Evolutionary conservation across 2,888 invertebrate genomes (phyloP), one percentile per base, ranked within the genome.

Genomic region (Agriopis leucophaearia): DNA sequence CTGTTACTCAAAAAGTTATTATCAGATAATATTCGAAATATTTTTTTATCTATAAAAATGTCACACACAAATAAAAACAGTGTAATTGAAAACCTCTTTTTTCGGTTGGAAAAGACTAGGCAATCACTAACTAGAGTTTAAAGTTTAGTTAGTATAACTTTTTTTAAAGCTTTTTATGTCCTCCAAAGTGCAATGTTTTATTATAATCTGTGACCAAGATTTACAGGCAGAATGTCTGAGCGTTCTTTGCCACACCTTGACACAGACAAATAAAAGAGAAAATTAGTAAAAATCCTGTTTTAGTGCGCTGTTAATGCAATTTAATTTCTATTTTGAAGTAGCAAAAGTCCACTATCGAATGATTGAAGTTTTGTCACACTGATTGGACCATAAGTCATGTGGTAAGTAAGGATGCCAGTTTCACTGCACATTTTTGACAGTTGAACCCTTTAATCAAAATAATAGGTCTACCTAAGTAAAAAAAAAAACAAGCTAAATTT

Each of bases 261-360:
- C 55, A 44, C 15, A 40, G 48, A 62, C 54, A 51, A 54, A 65
- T 48, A 56, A 61, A 67, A 70, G 70, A 68, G 70, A 71, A 71
- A 71, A 58, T 58, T 50, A 40, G 42, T 60, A 57, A 27, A 62
- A 61, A 55, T 55, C 55, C 18, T 55, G 55, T 55, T 55, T 55
- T 18, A 16, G 3, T 16, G 13, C 27, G 40, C 42, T 18, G 55
- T 40, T 8, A 12, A 12, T 8, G 40, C 7, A 55, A 10, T 42
- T 40, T 40, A 18, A 40, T 10, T 40, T 40, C 8, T 54, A 54
- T 54, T 18, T 16, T n/a, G 6, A 12, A 12, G 4, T 3, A 8
- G 2, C 18, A 8, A 42, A 55, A 55, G 55, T 18, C 7, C 13
- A 52, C 10, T 10, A n/a, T 38, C 15, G 52, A 52, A 52, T 52